Base-by-base conservation (phyloP, 1,140 invertebrate genomes). In the Achatina immaculata region DNA sequence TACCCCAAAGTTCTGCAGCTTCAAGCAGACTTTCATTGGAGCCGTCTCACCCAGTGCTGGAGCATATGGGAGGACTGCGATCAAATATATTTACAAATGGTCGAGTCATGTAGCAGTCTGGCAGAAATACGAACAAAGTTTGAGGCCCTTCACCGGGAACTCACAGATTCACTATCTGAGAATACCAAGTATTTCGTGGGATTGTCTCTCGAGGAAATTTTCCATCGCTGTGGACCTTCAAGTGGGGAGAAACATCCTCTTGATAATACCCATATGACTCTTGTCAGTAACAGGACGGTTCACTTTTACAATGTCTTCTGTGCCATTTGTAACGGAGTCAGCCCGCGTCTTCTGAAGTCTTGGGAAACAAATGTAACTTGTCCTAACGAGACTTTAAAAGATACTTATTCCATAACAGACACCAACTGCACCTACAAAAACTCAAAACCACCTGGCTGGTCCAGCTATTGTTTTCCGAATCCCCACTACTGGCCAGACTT, bases 261-360 rank as follows among this genome's bases (percentile, higher is more conserved):
- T 38, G 31, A 74, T 24, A 2, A 45, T 55, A 74, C 28, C 2
- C 45, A 51, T 34, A 43, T 74, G 9, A 51, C 72, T 3, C 43
- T 51, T 2, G 31, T 31, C n/a, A 1, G 28, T 14, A 6, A 19
- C 14, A 36, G 28, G 45, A 9, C 40, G 3, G 31, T 65, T 31
- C 74, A 76, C 21, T 76, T 76, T 31, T 76, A 76, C 55, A 76
- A 76, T 31, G 55, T 76, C 11, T 76, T 76, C 36, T 76, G 74
- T 24, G 74, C 74, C 31, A 55, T 76, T 24, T 76, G 74, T 62
- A 76, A 76, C 40, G 74, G 74, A 3, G 24, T 76, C 3, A 38
- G n/a, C 34, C 74, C 74, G 40, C 28, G 28, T 24, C 28, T 62
- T 16, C 51, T 76, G 31, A 65, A 31, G 16, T n/a, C 34, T 21